These are phyloP conservation scores for Drosophila monieri DNA, from an alignment of 2,888 invertebrate genomes.

Conservation along the genomic window DNA sequence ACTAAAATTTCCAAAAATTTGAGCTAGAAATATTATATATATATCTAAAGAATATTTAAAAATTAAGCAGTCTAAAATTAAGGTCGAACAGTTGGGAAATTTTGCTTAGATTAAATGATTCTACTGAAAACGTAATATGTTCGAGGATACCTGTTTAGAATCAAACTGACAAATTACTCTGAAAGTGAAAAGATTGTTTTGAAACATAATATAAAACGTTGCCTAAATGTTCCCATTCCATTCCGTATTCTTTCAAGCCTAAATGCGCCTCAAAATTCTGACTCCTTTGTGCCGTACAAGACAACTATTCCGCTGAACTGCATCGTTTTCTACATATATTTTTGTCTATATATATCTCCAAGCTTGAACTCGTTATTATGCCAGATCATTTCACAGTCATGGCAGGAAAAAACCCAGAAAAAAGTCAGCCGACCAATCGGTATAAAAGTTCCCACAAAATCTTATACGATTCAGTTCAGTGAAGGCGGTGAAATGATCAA, in stretches of 20 bases:
- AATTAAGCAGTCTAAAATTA: background rate
- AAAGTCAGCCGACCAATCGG: background rate
- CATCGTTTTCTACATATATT: conserved; percentile 14
- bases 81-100: background rate
- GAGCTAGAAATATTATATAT: too few relatives aligned
- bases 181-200: too few relatives aligned
- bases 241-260: too few relatives aligned
- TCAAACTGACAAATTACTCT: background rate
- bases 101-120: background rate
- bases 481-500: conserved; percentile 38
- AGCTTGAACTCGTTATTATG: conserved; percentile 19
- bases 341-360: conserved; percentile 1
- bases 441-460: conserved; percentile 20
- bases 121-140: background rate
- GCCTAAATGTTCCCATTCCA: too few relatives aligned
- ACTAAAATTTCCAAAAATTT: too few relatives aligned
- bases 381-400: conserved; percentile 6
- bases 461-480: conserved; percentile 10
- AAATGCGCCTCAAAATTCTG: background rate
- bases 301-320: conserved; percentile 17
- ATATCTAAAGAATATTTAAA: background rate
- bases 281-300: conserved; percentile 5
- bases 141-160: background rate
- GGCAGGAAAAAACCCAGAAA: conserved; percentile 28
- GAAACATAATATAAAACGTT: too few relatives aligned